Base-by-base conservation (phyloP, 2,113 vertebrate genomes). In the Mixornis gularis region DNA sequence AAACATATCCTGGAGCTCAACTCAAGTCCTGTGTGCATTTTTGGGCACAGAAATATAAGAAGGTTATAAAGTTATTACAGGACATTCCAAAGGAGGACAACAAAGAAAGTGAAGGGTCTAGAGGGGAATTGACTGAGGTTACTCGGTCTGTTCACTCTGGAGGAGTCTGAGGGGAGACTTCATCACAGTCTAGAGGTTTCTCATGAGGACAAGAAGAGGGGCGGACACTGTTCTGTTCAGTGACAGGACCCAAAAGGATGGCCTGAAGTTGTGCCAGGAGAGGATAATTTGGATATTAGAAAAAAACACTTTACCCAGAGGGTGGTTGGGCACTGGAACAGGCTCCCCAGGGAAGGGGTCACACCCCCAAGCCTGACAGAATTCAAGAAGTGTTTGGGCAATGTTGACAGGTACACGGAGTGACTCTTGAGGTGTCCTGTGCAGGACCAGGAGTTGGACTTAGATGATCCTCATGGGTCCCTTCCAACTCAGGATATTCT, bases 221-320 rank as follows among this genome's bases (percentile, higher is more conserved):
- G 7, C 9, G 17, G 53, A 12, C 32, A 7, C 12, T 22, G 44
- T 3, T 52, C 32, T 8, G 22, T 24, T 77, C 34, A 48, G 30
- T 12, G 34, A 32, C 21, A 43, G 14, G 21, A 79, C 14, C 13
- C 0, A 0, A 41, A 43, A 7, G 5, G 11, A n/a, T 9, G 49
- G 30, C 21, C 21, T 64, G 32, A 49, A 49, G 12, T 7, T 64
- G 30, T 48, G 20, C 34, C 56, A 63, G 34, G 26, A 13, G 21
- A 36, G 41, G 21, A 9, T 21, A 38, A 53, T 2, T 1, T 14
- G 13, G 26, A 13, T 36, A 22, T 70, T 10, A 30, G 8, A 26
- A 41, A 46, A 71, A 17, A 11, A 17, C 12, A 3, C 17, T 56
- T 64, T 32, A 22, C 12, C 32, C 12, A 43, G 43, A 48, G 30